These are phyloP conservation scores for Atherinomorus stipes DNA, from an alignment of 2,113 vertebrate genomes.

Conservation along the genomic window DNA sequence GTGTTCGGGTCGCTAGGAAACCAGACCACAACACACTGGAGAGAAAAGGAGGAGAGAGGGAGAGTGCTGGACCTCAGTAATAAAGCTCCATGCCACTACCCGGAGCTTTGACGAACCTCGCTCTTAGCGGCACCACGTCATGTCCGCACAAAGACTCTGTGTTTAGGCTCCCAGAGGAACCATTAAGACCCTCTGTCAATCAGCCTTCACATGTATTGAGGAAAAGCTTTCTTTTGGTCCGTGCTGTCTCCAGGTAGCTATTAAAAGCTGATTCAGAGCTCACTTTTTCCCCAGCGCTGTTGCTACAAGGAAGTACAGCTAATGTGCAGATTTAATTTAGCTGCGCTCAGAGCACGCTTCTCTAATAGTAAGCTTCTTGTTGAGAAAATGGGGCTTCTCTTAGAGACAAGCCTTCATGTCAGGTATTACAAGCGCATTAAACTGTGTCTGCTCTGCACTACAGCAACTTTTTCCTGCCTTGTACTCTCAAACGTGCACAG, in stretches of 20 bases:
- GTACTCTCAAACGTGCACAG: slow-evolving; percentile 19
- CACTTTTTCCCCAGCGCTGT: slow-evolving; percentile 6
- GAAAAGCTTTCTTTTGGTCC: slow-evolving; percentile 25
- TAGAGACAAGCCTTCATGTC: background rate
- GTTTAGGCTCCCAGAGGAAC: slow-evolving; percentile 60
- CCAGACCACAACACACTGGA: slow-evolving; percentile 54
- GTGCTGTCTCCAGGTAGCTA: slow-evolving; percentile 72
- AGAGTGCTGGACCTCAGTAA: slow-evolving; percentile 45
- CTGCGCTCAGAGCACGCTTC: slow-evolving; percentile 10
- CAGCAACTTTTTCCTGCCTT: slow-evolving; percentile 9
- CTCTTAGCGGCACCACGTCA: slow-evolving; percentile 72
- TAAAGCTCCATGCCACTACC: slow-evolving; percentile 66
- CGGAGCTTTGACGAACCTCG: slow-evolving; percentile 62
- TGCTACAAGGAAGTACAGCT: slow-evolving; percentile 40
- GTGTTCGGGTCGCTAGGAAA: slow-evolving; percentile 75
- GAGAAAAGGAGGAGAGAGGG: slow-evolving; percentile 11
- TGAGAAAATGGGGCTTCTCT: background rate
- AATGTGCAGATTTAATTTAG: slow-evolving; percentile 41
- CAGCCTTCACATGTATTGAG: slow-evolving; percentile 59
- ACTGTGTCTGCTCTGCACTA: slow-evolving; percentile 19
- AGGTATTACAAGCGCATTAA: background rate
- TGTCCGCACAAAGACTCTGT: slow-evolving; percentile 67
- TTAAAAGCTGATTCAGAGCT: slow-evolving; percentile 49
- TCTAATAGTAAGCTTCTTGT: background rate
- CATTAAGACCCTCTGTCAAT: slow-evolving; percentile 68